phyloP scores from a whole-genome alignment of 1,140 invertebrate genomes.

The Papilio polytes region DNA sequence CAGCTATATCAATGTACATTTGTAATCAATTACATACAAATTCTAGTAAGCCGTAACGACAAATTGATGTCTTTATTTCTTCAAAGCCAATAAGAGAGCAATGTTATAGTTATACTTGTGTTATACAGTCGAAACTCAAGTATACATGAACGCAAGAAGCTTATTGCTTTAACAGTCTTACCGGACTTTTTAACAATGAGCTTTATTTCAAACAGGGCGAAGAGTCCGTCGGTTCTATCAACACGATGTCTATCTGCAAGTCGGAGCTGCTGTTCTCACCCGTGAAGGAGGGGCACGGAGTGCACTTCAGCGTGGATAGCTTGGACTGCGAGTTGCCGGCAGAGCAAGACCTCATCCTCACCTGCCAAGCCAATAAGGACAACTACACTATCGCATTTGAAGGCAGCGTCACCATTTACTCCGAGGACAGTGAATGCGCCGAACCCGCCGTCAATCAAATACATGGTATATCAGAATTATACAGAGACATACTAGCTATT shows the following conservation, averaged over 20 bases:
- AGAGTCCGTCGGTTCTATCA: constrained; percentile 89
- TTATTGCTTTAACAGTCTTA: constrained; percentile 1
- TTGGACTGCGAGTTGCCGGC: constrained; percentile 92
- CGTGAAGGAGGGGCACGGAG: constrained; percentile 91
- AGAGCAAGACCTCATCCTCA: constrained; percentile 93
- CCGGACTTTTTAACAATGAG: neutral
- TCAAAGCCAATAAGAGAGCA: neutral
- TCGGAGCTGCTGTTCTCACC: constrained; percentile 95
- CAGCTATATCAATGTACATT: neutral
- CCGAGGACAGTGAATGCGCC: constrained; percentile 88
- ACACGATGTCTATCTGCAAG: constrained; percentile 94
- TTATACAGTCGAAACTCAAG: neutral
- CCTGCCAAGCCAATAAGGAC: constrained; percentile 95
- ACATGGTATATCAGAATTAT: constrained; percentile 63
- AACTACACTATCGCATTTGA: constrained; percentile 98
- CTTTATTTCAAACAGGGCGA: constrained; percentile 84
- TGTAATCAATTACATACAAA: constrained; percentile 2
- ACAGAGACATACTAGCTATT: too few relatives aligned
- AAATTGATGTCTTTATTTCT: neutral
- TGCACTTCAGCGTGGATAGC: constrained; percentile 95
- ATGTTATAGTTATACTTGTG: neutral
- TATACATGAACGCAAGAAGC: neutral
- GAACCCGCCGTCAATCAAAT: constrained; percentile 80
- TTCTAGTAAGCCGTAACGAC: neutral
- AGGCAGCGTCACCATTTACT: constrained; percentile 93